Evolutionary conservation across 2,113 vertebrate species (phyloP), one percentile per base, ranked within the genome.

Genomic region (Dendropsophus ebraccatus): DNA sequence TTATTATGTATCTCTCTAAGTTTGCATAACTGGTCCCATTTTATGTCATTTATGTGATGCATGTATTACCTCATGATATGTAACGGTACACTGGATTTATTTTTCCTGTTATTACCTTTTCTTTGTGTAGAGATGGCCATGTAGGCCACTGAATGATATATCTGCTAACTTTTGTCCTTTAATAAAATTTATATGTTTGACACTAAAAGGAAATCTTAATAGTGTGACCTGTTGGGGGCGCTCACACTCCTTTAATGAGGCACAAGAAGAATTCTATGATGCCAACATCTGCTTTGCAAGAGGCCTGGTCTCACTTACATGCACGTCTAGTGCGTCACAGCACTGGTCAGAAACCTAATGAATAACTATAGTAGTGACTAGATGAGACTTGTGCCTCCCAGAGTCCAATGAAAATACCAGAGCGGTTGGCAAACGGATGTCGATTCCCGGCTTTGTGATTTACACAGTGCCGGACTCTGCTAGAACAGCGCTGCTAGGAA

Each of bases 401-500:
- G 72, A 23, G 2, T 30, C 49, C 17, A 28, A 30, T 52, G 17
- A 52, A 75, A 28, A 52, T 52, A 1, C 14, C 17, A 32, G 28
- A 52, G 47, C 25, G 52, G 74, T 76, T 76, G 47, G 74, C 74
- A 77, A 30, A 75, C 52, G 28, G 16, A 54, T 54, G 19, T 41
- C 10, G 10, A 50, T 28, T 75, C n/a, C 72, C 28, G n/a, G 19
- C 70, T 8, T n/a, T 30, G n/a, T 28, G 47, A 75, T 50, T 30
- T 75, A 75, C 41, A 28, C 23, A 75, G 47, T 9, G 25, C 49
- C 25, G 56, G 11, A 54, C 17, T 17, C 50, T 32, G 23, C 41
- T 49, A 16, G 47, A 75, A 75, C 28, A 56, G 30, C 4, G 28
- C 50, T 56, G 28, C 19, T 54, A 54, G 35, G 25, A 78, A 78